Percentiles rank a stretch among this genome's conserved stretches.
phyloP scores from a whole-genome alignment of 2,888 invertebrate species.

The Heliconius aoede region DNA sequence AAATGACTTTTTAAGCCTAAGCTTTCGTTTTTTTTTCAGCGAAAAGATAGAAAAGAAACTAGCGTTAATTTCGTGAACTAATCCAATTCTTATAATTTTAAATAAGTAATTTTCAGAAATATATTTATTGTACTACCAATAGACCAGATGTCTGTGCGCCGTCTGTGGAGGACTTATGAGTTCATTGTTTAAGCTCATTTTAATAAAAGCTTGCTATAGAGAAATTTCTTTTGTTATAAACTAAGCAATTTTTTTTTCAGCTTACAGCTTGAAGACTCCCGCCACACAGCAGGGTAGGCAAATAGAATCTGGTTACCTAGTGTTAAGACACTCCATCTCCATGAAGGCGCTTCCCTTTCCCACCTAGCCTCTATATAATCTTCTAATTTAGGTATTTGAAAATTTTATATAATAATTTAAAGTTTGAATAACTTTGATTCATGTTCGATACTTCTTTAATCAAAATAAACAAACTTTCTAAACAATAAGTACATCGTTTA shows the following conservation, averaged over 20 bases:
- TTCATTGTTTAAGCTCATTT: slow-evolving; percentile 16
- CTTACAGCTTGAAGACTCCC: too few relatives aligned
- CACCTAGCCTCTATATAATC: too few relatives aligned
- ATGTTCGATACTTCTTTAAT: not conserved
- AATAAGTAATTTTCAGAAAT: not conserved
- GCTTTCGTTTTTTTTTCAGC: too few relatives aligned
- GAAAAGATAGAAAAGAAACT: too few relatives aligned
- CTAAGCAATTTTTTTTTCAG: not conserved
- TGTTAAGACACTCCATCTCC: too few relatives aligned
- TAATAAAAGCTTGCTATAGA: slow-evolving; percentile 1
- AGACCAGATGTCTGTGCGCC: slow-evolving; percentile 5
- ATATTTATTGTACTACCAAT: slow-evolving; percentile 1
- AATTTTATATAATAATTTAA: not conserved
- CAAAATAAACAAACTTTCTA: not conserved
- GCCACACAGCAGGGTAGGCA: too few relatives aligned
- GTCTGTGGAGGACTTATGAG: not conserved
- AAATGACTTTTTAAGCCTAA: too few relatives aligned
- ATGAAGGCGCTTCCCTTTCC: too few relatives aligned
- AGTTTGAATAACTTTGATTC: not conserved
- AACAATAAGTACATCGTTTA: not conserved
- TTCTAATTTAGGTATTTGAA: not conserved
- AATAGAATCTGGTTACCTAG: too few relatives aligned
- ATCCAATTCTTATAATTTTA: not conserved
- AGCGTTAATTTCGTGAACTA: too few relatives aligned
- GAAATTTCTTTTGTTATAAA: not conserved